These are phyloP conservation scores for Columba livia DNA, from an alignment of 2,113 vertebrate genomes.

Conservation along the genomic window DNA sequence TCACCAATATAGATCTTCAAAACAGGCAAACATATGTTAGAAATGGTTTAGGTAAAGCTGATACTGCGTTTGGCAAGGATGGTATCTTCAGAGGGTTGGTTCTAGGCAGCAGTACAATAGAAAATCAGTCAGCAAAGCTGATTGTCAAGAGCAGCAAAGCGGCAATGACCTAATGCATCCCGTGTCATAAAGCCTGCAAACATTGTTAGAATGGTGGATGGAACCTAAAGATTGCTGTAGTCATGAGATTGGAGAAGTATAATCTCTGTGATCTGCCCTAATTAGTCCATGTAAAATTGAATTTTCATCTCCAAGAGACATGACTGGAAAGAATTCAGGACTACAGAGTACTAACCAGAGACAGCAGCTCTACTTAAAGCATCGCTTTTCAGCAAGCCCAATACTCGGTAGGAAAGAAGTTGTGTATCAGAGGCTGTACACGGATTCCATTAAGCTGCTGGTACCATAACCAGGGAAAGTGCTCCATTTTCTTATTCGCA, in stretches of 20 bases:
- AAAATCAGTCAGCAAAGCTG: conserved; percentile 36
- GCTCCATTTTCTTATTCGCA: background rate
- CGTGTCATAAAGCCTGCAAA: background rate
- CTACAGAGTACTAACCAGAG: background rate
- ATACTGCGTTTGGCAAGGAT: conserved; percentile 69
- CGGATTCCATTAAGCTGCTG: background rate
- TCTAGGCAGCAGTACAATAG: conserved; percentile 41
- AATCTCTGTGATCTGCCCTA: background rate
- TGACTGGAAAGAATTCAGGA: background rate
- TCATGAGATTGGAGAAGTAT: background rate
- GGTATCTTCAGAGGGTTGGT: conserved; percentile 56
- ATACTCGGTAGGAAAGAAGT: background rate
- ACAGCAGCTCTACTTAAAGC: conserved; percentile 13
- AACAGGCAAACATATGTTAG: conserved; percentile 72
- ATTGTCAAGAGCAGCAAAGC: background rate
- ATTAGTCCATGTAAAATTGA: background rate
- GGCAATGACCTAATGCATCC: conserved; percentile 8
- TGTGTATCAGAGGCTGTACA: background rate
- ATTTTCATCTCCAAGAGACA: background rate
- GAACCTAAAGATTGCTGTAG: background rate
- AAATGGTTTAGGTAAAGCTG: conserved; percentile 70
- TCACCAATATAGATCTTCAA: conserved; percentile 72
- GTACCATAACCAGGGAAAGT: background rate
- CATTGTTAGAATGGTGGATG: background rate
- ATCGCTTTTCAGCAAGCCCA: background rate